Evolutionary conservation across 1,140 invertebrate species (phyloP).

Genomic region (Hypothenemus hampei): DNA sequence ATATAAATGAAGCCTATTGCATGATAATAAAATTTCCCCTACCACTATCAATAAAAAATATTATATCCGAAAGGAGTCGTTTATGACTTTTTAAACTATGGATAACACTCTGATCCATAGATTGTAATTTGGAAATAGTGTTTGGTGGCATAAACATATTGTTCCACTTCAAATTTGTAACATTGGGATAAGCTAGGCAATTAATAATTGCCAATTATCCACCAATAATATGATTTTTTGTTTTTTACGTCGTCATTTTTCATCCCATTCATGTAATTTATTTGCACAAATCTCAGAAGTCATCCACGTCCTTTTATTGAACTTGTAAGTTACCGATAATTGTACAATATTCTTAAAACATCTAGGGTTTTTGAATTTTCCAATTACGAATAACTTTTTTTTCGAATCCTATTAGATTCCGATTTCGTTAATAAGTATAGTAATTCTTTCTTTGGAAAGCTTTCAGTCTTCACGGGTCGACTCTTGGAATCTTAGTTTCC

Average conservation of each 20-base stretch:
- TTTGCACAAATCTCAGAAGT: constrained; percentile 31
- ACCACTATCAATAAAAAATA: background rate
- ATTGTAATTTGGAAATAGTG: background rate
- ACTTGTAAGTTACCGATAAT: constrained; percentile 37
- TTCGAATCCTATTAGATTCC: constrained; percentile 22
- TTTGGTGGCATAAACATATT: background rate
- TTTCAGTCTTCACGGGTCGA: constrained; percentile 42
- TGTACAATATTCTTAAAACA: constrained; percentile 44
- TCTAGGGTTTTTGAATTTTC: constrained; percentile 44
- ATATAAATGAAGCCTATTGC: constrained; percentile 6
- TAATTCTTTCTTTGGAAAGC: constrained; percentile 43
- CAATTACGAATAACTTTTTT: constrained; percentile 39
- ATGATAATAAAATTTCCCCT: background rate
- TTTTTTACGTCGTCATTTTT: constrained; percentile 9
- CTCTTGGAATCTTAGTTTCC: constrained; percentile 38
- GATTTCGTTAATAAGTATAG: constrained; percentile 27
- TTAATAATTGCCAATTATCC: too few species aligned
- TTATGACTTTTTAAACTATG: background rate
- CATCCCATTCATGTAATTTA: constrained; percentile 21
- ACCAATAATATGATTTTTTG: constrained; percentile 27
- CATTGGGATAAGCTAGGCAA: constrained; percentile 25
- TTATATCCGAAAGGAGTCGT: background rate
- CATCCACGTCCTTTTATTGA: constrained; percentile 48
- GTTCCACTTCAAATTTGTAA: constrained; percentile 20
- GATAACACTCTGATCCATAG: background rate